A percentile compares a stretch with the other conserved stretches of the same genome.
Evolutionary conservation across 1,140 invertebrate genomes (phyloP).

Genomic region (Dendroctonus ponderosae): DNA sequence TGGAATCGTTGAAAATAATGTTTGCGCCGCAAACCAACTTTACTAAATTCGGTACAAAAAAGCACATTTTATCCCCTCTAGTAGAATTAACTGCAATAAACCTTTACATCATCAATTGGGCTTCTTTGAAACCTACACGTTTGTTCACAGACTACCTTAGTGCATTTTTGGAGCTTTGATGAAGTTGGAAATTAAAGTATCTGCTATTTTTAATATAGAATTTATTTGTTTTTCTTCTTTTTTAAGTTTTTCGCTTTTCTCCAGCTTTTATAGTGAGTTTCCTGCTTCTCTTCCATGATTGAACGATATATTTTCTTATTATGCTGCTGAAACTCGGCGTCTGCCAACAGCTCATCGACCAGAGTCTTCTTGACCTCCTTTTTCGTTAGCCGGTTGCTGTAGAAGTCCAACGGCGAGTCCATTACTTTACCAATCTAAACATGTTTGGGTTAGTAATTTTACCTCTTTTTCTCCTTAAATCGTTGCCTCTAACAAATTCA

Average conservation of each 20-base stretch:
- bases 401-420: slow-evolving; percentile 71
- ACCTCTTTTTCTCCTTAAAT: not conserved
- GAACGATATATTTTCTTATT: slow-evolving; percentile 83
- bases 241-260: slow-evolving; percentile 56
- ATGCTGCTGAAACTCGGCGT: slow-evolving; percentile 83
- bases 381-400: slow-evolving; percentile 74
- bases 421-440: slow-evolving; percentile 70
- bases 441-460: not conserved
- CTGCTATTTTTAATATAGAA: too few relatives aligned
- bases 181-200: too few relatives aligned
- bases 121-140: too few relatives aligned
- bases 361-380: slow-evolving; percentile 85
- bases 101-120: too few relatives aligned
- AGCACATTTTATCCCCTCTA: too few relatives aligned
- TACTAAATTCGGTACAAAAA: too few relatives aligned
- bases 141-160: too few relatives aligned
- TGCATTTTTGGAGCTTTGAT: too few relatives aligned
- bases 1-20: too few relatives aligned
- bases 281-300: slow-evolving; percentile 71
- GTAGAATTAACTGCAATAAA: too few relatives aligned
- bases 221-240: slow-evolving; percentile 49
- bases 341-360: slow-evolving; percentile 87
- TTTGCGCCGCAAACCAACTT: too few relatives aligned
- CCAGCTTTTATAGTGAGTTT: slow-evolving; percentile 58
- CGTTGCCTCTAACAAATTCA: too few relatives aligned